A percentile compares a stretch with the other conserved stretches of the same genome.
Conservation (phyloP, 2,797 vertebrate species). For the Manis pentadactyla region DNA sequence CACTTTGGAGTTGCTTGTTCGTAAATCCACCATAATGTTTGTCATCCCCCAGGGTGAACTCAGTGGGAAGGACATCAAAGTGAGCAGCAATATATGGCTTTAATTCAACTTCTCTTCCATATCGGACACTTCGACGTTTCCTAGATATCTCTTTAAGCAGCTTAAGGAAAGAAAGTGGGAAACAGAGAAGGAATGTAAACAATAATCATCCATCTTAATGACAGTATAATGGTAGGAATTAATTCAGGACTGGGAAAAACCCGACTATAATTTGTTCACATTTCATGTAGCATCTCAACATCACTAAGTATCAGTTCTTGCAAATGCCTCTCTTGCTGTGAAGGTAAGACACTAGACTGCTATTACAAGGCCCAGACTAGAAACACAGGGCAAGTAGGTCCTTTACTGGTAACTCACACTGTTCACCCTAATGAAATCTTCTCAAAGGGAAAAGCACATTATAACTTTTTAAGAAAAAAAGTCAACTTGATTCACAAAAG, state of each 20-base stretch:
- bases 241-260: conserved; percentile 57
- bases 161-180: conserved; percentile 83
- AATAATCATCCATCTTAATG: conserved; percentile 70
- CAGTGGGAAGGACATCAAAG: conserved; percentile 96
- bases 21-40: conserved; percentile 97
- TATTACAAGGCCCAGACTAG: neutral
- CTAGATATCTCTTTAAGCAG: conserved; percentile 97
- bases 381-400: neutral
- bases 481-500: conserved; percentile 39
- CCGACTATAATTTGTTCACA: conserved; percentile 56
- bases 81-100: conserved; percentile 98
- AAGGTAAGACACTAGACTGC: neutral
- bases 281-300: conserved; percentile 20
- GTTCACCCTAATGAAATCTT: conserved; percentile 12
- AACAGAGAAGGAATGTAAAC: conserved; percentile 78
- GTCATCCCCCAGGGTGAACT: conserved; percentile 96
- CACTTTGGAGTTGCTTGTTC: conserved; percentile 96
- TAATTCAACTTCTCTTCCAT: conserved; percentile 94
- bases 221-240: conserved; percentile 70
- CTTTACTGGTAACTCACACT: conserved; percentile 15
- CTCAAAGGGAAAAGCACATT: neutral
- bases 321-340: neutral
- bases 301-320: conserved; percentile 53
- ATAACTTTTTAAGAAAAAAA: conserved; percentile 12
- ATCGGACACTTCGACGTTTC: conserved; percentile 94